A percentile compares a stretch with the other conserved stretches of the same genome.
Evolutionary conservation across 1,140 invertebrate genomes (phyloP).

Genomic region (Drosophila malerkotliana): DNA sequence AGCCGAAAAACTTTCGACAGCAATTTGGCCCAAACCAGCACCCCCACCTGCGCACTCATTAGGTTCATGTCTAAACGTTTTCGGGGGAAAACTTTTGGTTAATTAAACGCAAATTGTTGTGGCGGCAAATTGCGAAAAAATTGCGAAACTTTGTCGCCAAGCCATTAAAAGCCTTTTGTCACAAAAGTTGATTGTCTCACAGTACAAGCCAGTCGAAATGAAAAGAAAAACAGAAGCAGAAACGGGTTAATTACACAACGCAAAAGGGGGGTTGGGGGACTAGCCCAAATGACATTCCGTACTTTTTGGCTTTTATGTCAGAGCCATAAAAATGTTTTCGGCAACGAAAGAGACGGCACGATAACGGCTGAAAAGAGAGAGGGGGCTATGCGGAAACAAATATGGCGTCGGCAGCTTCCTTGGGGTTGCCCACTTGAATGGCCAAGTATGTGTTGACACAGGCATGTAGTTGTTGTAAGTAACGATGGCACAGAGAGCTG

Average conservation of each 20-base stretch:
- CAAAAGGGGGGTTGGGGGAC: slow-evolving; percentile 11
- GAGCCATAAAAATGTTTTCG: slow-evolving; percentile 64
- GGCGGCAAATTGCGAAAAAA: slow-evolving; percentile 81
- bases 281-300: slow-evolving; percentile 56
- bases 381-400: slow-evolving; percentile 52
- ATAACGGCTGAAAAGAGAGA: background rate
- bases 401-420: slow-evolving; percentile 60
- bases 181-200: slow-evolving; percentile 73
- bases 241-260: slow-evolving; percentile 72
- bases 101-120: slow-evolving; percentile 82
- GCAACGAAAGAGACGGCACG: background rate
- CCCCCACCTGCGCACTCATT: slow-evolving; percentile 23
- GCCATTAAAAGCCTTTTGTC: slow-evolving; percentile 77
- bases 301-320: slow-evolving; percentile 66
- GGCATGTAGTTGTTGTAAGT: slow-evolving; percentile 83
- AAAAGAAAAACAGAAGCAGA: slow-evolving; percentile 21
- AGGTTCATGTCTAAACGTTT: slow-evolving; percentile 65
- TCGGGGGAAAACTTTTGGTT: slow-evolving; percentile 68
- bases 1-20: slow-evolving; percentile 72
- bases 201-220: slow-evolving; percentile 32
- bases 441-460: slow-evolving; percentile 84
- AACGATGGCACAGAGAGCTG: slow-evolving; percentile 58
- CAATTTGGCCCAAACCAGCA: slow-evolving; percentile 37
- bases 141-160: slow-evolving; percentile 78
- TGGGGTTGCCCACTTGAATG: slow-evolving; percentile 77